These are phyloP conservation scores for Drosophila helvetica DNA, from an alignment of 2,888 invertebrate species.

Conservation along the genomic window DNA sequence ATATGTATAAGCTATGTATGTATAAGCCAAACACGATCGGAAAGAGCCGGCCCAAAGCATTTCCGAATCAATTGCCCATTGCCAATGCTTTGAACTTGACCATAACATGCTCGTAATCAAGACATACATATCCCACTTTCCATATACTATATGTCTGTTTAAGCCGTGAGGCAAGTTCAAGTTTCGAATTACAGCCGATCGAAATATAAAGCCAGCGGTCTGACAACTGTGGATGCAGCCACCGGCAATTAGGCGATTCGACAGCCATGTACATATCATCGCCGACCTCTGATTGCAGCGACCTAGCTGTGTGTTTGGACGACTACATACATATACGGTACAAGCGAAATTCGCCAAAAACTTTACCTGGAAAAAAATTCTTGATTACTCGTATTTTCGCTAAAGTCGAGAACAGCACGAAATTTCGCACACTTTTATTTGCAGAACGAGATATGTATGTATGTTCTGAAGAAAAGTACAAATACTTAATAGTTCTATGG, in stretches of 20 bases:
- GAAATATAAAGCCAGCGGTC: background rate
- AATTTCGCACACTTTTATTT: slow-evolving; percentile 50
- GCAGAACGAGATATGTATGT: background rate
- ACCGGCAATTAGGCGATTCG: background rate
- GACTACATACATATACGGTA: background rate
- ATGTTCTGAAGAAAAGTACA: background rate
- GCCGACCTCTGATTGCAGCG: slow-evolving; percentile 11
- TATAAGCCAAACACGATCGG: slow-evolving; percentile 13
- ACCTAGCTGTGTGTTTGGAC: slow-evolving; percentile 9
- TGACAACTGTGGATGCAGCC: slow-evolving; percentile 1
- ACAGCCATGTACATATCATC: background rate
- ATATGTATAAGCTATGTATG: slow-evolving; percentile 6
- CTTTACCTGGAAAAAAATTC: too few species aligned
- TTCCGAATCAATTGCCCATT: slow-evolving; percentile 32
- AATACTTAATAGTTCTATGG: background rate
- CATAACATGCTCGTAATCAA: slow-evolving; percentile 22
- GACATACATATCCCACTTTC: slow-evolving; percentile 17
- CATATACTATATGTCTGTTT: slow-evolving; percentile 30
- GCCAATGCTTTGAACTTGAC: slow-evolving; percentile 77
- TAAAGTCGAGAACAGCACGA: slow-evolving; percentile 50
- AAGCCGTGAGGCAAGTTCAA: slow-evolving; percentile 36
- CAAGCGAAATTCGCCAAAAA: slow-evolving; percentile 31
- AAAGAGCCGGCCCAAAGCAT: slow-evolving; percentile 1
- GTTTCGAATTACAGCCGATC: slow-evolving; percentile 13
- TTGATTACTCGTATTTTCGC: too few species aligned